Base-by-base conservation (phyloP, 2,888 invertebrate genomes). In the Torymus tubicola region DNA sequence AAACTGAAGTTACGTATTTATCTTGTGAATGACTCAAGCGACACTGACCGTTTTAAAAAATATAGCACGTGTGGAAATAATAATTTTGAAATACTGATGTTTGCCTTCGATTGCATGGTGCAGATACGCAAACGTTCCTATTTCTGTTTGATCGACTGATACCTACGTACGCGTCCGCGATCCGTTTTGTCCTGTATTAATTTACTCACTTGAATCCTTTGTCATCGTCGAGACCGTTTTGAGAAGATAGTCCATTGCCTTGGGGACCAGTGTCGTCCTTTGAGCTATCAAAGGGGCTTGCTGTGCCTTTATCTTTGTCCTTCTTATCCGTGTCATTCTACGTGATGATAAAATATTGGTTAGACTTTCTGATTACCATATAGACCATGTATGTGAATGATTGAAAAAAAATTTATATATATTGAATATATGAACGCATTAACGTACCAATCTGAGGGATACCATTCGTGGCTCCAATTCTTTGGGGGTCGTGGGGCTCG, bases 151-250 rank as follows among this genome's bases (percentile, higher is more conserved):
- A 31, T 31, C 31, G 31, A 31, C 31, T 31, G 31, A 31, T 31
- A 31, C 31, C 31, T 31, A 31, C 31, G 31, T 4, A 31, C 3
- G 31, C 31, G 24, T 24, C 2, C 24, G 5, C 5, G 31, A 16
- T n/a, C 8, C 2, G 2, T 3, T 63, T 42, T 2, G 16, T n/a
- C 16, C 18, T 0, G 1, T 63, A 55, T 63, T 31, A 69, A 70
- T 81, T 11, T 69, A 95, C 96, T 95, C 91, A 97, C 97, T 97
- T 97, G 92, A 96, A 97, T 86, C 95, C 95, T 92, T 96, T 96
- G 88, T 96, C 97, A 88, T 97, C 97, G 87, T 96, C 96, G 85
- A 96, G 92, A 84, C 95, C 95, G 91, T 95, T 95, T 89, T 93
- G 93, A 82, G 90, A 89, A 83, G 90, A 89, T 83, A 93, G 91